Evolutionary conservation across 2,113 vertebrate genomes (phyloP).

Genomic region (Notechis scutatus): DNA sequence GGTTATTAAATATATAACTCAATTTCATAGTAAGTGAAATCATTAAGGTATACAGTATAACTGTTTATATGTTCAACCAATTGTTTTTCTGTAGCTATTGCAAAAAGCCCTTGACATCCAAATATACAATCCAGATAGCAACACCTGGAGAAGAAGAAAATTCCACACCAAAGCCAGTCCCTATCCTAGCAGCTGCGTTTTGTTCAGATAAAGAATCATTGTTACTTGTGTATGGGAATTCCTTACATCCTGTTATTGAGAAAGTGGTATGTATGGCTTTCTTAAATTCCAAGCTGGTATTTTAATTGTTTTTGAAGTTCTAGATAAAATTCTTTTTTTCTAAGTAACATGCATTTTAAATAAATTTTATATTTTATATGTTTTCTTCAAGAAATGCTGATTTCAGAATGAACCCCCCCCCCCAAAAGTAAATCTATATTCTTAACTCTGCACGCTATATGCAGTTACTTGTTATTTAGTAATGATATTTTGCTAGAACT

Average conservation of each 20-base stretch:
- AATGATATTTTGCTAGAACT: not conserved
- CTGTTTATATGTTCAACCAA: slow-evolving; percentile 14
- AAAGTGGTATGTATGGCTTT: slow-evolving; percentile 75
- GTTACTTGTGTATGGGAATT: slow-evolving; percentile 86
- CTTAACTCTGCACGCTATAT: not conserved
- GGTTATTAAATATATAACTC: not conserved
- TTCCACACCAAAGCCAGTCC: slow-evolving; percentile 80
- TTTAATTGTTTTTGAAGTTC: not conserved
- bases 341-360: not conserved
- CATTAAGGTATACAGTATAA: not conserved
- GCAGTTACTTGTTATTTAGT: not conserved
- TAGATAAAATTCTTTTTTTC: not conserved
- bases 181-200: slow-evolving; percentile 84
- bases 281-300: not conserved
- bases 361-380: not conserved
- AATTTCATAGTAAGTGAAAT: not conserved
- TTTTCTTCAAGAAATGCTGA: not conserved
- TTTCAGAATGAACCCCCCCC: not conserved
- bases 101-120: slow-evolving; percentile 91
- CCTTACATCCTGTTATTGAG: slow-evolving; percentile 89
- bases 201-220: slow-evolving; percentile 75
- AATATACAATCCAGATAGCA: slow-evolving; percentile 88
- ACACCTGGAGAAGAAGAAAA: slow-evolving; percentile 76
- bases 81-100: slow-evolving; percentile 74
- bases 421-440: not conserved